Base-by-base conservation (phyloP, 2,113 vertebrate genomes). In the Odobenus rosmarus region DNA sequence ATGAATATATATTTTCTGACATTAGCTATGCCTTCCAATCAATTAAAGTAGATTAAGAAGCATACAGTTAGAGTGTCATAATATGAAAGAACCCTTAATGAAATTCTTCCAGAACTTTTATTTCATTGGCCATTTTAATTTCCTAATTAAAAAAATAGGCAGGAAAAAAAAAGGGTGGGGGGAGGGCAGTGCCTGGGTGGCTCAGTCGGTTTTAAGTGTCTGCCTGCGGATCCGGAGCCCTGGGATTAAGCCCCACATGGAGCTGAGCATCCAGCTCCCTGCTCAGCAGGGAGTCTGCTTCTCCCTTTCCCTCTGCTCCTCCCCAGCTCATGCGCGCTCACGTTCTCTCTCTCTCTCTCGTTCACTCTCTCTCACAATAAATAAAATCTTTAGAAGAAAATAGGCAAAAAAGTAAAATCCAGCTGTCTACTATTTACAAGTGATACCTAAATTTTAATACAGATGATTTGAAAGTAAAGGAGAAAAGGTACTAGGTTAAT, bases 361-460 rank as follows among this genome's bases (percentile, higher is more conserved):
- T 5, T 46, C 26, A 13, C 24, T 26, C 10, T 28, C 4, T 62
- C 61, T 28, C 61, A 28, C 61, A 62, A 62, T 62, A 62, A 62
- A 62, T 79, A 91, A 80, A 62, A 31, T 62, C 26, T 62, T 62
- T 62, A 12, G 0, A 28, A 62, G 46, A 64, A 67, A 67, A 64
- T 64, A 80, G 42, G 19, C 31, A 85, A 88, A 93, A 90, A 84
- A 51, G 19, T 80, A 87, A 95, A 96, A 95, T 93, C 18, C 7
- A 86, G 53, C 42, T 85, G 39, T 57, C 24, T 81, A 49, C 24
- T 90, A 80, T 79, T 80, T 90, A 88, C 49, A 88, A 80, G 39
- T n/a, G 26, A 76, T 12, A 89, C 11, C 6, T 31, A 81, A 90
- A 28, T 95, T 88, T 74, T 7, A 93, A 83, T 1, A 67, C 28